Base-by-base conservation (phyloP, 1,140 invertebrate genomes). In the Aleiodes sp. region DNA sequence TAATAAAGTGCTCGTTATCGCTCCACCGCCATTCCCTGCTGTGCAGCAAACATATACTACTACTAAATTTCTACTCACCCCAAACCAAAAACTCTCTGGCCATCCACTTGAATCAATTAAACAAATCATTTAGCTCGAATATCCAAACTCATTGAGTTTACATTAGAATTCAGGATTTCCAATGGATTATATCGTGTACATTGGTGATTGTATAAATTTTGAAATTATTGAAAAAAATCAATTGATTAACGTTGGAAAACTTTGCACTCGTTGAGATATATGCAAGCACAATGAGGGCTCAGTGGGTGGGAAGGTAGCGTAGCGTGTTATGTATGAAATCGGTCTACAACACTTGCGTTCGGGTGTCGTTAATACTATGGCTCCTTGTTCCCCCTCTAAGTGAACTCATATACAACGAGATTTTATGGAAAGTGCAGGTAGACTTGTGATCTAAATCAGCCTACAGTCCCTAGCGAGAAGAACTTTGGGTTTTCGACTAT, bases 391-490 rank as follows among this genome's bases (percentile, higher is more conserved):
- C 76, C 73, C n/a, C n/a, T n/a, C 78, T 86, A 86, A 86, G 84
- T 86, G 84, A 84, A 83, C 81, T 80, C 83, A 74, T 86, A 86
- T 85, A 86, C 81, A 82, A 86, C 78, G 75, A 80, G 80, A 86
- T 84, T 86, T 86, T 86, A 86, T 86, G 85, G 81, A 86, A 83
- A 86, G 85, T 86, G 85, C 83, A 85, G 80, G 64, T 75, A 75
- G 76, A 78, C 80, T 78, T 81, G 46, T 46, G n/a, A 21, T 29
- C 28, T 52, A 65, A 35, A 59, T 56, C 29, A 57, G n/a, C 16
- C 43, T 37, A 31, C 31, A 4, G 10, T 21, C 29, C 29, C 37
- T 12, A 16, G 10, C 6, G 19, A 16, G n/a, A 52, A 14, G 24
- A 65, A 31, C 24, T 10, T 16, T n/a, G n/a, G n/a, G n/a, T n/a